Evolutionary conservation across 2,888 invertebrate species (phyloP), one percentile per base, ranked within the genome.

Genomic region (Trissonchulus sp.): DNA sequence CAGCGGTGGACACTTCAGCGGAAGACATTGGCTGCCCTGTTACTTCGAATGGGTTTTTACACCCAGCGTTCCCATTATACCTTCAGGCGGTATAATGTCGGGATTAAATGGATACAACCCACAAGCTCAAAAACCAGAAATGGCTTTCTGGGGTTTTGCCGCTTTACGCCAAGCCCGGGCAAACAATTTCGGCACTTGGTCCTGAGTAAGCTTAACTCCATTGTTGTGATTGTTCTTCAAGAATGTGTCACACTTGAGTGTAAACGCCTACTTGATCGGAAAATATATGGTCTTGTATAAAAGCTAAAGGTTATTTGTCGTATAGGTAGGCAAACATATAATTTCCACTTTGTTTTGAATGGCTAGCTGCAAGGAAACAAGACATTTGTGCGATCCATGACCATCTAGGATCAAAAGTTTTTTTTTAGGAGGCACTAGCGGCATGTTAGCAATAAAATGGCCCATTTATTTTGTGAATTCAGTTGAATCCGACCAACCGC

Each of bases 351-450:
- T n/a, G 35, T 69, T 2, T 3, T 69, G 33, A 36, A 33, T 2
- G 15, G 34, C 71, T n/a, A 69, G 34, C 71, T 69, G 2, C n/a
- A 69, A 3, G 3, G 37, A 30, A 28, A n/a, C 36, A 23, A 33
- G 71, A n/a, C 35, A 33, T 30, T n/a, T 33, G 36, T 69, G 71
- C 33, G 3, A 33, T 31, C 71, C 71, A n/a, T 69, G 71, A 31
- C 71, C 71, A 69, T 69, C 71, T 18, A 69, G 34, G 2, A 34
- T 69, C 8, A 69, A 8, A 31, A 69, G n/a, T n/a, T 69, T 69
- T 35, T 69, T 69, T 31, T 35, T 35, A 23, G 23, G 8, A n/a
- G 71, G 35, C 3, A 65, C 71, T 33, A n/a, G 37, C n/a, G 71
- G 71, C 15, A n/a, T 18, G n/a, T 36, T 3, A 3, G 3, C 33